Evolutionary conservation across 2,797 vertebrate genomes (phyloP).

Genomic region (Rhinogobio ventralis): DNA sequence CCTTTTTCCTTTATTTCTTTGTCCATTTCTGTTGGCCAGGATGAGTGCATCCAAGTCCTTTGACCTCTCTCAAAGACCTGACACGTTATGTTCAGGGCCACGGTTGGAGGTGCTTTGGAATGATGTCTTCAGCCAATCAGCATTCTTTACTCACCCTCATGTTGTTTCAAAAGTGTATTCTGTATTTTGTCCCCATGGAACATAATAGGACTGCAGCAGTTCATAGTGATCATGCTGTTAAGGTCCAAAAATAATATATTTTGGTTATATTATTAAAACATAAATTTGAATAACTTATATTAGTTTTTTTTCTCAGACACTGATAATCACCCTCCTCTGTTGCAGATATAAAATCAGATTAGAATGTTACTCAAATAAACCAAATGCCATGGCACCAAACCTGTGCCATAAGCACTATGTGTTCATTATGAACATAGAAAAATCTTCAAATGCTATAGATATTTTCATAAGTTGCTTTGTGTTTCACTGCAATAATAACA

Average conservation of each 20-base stretch:
- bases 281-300: neutral
- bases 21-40: conserved; percentile 22
- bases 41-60: conserved; percentile 17
- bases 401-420: neutral
- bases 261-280: neutral
- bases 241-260: conserved; percentile 16
- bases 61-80: conserved; percentile 18
- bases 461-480: neutral
- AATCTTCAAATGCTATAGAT: too few species aligned
- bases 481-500: neutral
- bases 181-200: neutral
- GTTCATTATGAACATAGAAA: neutral
- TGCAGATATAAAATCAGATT: neutral
- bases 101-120: neutral
- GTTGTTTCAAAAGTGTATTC: neutral
- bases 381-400: neutral
- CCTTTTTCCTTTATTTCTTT: conserved; percentile 24
- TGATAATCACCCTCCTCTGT: neutral
- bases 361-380: neutral
- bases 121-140: neutral
- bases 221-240: neutral
- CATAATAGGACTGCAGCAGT: neutral
- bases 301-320: neutral
- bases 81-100: conserved; percentile 29
- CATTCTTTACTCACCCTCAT: neutral